These are phyloP conservation scores for Pinna nobilis DNA, from an alignment of 1,140 invertebrate species.

Conservation along the genomic window DNA sequence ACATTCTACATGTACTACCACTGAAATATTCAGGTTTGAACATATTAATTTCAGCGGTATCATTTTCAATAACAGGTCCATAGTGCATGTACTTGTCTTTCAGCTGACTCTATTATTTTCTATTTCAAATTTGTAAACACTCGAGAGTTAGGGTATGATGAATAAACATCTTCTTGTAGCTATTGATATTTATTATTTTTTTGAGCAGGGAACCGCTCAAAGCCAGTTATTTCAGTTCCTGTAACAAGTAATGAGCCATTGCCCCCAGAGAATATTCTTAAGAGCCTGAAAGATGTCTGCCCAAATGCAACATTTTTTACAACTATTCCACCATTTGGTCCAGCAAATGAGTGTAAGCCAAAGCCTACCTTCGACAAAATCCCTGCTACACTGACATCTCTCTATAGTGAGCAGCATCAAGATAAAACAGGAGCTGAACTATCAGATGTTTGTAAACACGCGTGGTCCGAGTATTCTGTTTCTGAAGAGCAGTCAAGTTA, in stretches of 20 bases:
- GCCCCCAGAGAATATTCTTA: neutral
- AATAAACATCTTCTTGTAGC: too few relatives aligned
- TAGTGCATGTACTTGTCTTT: too few relatives aligned
- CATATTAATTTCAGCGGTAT: too few relatives aligned
- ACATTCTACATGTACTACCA: too few relatives aligned
- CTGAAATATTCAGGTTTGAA: too few relatives aligned
- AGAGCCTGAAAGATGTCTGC: neutral
- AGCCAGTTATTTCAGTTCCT: neutral
- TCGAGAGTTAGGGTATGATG: too few relatives aligned
- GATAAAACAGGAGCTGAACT: neutral
- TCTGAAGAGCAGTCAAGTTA: constrained; percentile 12
- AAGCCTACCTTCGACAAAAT: neutral
- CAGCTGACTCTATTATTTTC: too few relatives aligned
- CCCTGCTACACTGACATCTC: neutral
- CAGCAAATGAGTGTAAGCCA: neutral
- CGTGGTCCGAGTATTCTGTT: neutral
- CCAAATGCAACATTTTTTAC: neutral
- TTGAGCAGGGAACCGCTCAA: constrained; percentile 2
- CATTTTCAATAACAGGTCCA: too few relatives aligned
- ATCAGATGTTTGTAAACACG: neutral
- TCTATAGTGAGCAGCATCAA: neutral
- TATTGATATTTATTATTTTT: neutral
- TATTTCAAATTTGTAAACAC: too few relatives aligned
- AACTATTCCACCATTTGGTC: constrained; percentile 2
- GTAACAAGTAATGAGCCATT: neutral